Evolutionary conservation across 2,797 vertebrate genomes (phyloP).

Genomic region (Argentina silus): DNA sequence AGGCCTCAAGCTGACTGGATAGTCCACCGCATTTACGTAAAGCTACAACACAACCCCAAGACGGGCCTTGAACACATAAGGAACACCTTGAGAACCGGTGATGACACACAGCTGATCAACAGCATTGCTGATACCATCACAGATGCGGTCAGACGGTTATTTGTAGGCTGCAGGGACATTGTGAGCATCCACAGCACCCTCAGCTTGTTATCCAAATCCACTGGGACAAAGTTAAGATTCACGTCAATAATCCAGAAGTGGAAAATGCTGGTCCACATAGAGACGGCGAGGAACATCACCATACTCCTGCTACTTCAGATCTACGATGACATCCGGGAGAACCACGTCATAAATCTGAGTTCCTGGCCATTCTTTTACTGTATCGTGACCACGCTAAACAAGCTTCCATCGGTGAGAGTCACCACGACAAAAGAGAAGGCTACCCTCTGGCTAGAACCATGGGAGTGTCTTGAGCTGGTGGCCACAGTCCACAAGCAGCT

Average conservation of each 20-base stretch:
- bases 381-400: not conserved
- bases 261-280: not conserved
- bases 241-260: not conserved
- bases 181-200: too few species aligned
- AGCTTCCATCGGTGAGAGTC: not conserved
- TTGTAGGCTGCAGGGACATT: too few species aligned
- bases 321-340: not conserved
- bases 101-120: too few species aligned
- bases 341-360: not conserved
- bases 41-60: too few species aligned
- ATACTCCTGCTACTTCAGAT: not conserved
- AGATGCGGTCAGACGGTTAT: too few species aligned
- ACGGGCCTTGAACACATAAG: too few species aligned
- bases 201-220: not conserved
- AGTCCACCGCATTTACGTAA: too few species aligned
- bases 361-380: not conserved
- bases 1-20: too few species aligned
- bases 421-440: not conserved
- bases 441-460: not conserved
- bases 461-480: too few species aligned
- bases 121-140: too few species aligned
- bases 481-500: not conserved
- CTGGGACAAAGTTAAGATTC: not conserved
- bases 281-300: not conserved
- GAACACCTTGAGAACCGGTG: too few species aligned